These are phyloP conservation scores for Lepus townsendii DNA, from an alignment of 2,797 vertebrate species.

Conservation along the genomic window DNA sequence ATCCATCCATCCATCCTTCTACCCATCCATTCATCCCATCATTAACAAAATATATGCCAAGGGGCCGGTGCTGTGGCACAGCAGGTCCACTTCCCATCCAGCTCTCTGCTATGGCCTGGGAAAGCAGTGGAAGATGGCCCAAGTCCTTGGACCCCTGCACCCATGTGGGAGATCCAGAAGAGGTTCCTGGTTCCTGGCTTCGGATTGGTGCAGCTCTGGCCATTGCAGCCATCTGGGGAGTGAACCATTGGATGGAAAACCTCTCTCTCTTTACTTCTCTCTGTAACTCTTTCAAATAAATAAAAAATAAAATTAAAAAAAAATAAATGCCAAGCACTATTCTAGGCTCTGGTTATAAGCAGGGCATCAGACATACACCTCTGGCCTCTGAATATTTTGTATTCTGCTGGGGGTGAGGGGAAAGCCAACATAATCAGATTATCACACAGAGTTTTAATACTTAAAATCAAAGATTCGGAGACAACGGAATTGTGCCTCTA, in stretches of 20 bases:
- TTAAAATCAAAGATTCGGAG: conserved; percentile 1
- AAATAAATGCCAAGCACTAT: neutral
- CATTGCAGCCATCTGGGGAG: too few species aligned
- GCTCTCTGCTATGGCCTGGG: too few species aligned
- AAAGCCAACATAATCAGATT: neutral
- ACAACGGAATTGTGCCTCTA: neutral
- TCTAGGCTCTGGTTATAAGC: neutral
- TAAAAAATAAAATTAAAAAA: neutral
- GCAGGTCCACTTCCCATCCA: too few species aligned
- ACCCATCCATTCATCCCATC: neutral
- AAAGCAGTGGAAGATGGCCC: too few species aligned
- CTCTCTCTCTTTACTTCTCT: too few species aligned
- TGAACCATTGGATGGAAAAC: too few species aligned
- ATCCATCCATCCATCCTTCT: neutral
- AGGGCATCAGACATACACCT: neutral
- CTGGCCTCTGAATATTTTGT: neutral
- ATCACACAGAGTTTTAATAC: neutral
- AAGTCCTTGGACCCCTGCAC: too few species aligned
- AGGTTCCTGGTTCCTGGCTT: too few species aligned
- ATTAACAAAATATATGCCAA: neutral
- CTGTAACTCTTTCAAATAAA: too few species aligned
- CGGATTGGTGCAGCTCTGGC: too few species aligned
- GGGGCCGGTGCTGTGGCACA: too few species aligned
- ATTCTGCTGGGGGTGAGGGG: neutral
- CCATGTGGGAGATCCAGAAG: too few species aligned